Percentiles rank a stretch among this genome's conserved stretches.
These are phyloP conservation scores for Ictidomys tridecemlineatus DNA, from an alignment of 2,113 vertebrate species.

Conservation along the genomic window DNA sequence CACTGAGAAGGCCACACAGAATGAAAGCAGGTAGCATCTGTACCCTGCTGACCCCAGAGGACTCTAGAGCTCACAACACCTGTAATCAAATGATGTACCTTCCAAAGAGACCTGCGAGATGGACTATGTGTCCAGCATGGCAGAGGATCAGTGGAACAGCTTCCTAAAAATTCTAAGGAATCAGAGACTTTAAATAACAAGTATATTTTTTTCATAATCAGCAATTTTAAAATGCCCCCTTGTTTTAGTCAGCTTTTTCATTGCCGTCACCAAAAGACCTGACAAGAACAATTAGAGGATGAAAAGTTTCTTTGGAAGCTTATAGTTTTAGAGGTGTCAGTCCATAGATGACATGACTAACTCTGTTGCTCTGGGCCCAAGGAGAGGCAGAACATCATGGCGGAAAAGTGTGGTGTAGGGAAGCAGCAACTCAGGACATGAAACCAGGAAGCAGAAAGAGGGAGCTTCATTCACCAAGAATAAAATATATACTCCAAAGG, in stretches of 20 bases:
- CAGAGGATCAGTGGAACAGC: neutral
- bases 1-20: neutral
- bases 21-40: rapidly evolving
- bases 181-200: neutral
- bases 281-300: no score
- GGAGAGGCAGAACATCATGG: no score
- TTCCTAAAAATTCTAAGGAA: conserved; percentile 13
- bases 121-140: neutral
- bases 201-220: neutral
- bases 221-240: neutral
- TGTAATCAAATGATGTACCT: neutral
- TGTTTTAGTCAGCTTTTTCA: neutral
- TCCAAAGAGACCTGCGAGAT: neutral
- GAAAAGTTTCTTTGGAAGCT: no score
- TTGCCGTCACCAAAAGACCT: neutral
- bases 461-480: no score
- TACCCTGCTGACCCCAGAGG: neutral
- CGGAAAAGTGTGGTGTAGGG: no score
- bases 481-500: no score
- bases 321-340: no score
- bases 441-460: neutral
- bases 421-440: no score
- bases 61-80: neutral
- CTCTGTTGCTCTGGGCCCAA: no score
- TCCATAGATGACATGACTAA: no score